phyloP scores from a whole-genome alignment of 2,888 invertebrate genomes.

The Chrysolina americana region DNA sequence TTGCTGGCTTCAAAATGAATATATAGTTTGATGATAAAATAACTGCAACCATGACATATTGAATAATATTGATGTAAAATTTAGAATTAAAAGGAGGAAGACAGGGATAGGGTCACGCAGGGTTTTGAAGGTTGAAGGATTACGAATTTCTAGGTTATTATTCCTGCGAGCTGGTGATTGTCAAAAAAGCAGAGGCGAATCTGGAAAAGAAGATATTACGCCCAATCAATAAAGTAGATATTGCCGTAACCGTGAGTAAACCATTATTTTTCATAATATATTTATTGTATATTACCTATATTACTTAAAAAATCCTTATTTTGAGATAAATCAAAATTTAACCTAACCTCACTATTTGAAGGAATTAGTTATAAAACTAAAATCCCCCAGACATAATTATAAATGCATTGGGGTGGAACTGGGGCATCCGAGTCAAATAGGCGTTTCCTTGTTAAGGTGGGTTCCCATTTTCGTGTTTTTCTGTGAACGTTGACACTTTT shows the following conservation, averaged over 20 bases:
- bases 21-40: constrained; percentile 41
- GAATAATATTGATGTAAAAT: constrained; percentile 40
- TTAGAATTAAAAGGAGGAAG: constrained; percentile 41
- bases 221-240: background rate
- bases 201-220: constrained; percentile 30
- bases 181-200: constrained; percentile 29
- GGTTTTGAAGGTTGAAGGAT: constrained; percentile 17
- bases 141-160: constrained; percentile 47
- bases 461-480: background rate
- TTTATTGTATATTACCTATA: constrained; percentile 1
- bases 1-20: constrained; percentile 35
- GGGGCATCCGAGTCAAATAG: constrained; percentile 1
- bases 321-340: constrained; percentile 28
- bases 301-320: background rate
- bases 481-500: too few relatives aligned
- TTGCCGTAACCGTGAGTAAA: constrained; percentile 3
- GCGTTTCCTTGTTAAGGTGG: background rate
- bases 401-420: constrained; percentile 9
- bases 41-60: constrained; percentile 46
- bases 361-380: constrained; percentile 29
- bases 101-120: constrained; percentile 37
- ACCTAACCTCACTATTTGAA: constrained; percentile 42
- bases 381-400: constrained; percentile 19
- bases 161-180: constrained; percentile 40
- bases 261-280: background rate